These are phyloP conservation scores for Sabatieria punctata DNA, from an alignment of 2,888 invertebrate genomes.

Conservation along the genomic window DNA sequence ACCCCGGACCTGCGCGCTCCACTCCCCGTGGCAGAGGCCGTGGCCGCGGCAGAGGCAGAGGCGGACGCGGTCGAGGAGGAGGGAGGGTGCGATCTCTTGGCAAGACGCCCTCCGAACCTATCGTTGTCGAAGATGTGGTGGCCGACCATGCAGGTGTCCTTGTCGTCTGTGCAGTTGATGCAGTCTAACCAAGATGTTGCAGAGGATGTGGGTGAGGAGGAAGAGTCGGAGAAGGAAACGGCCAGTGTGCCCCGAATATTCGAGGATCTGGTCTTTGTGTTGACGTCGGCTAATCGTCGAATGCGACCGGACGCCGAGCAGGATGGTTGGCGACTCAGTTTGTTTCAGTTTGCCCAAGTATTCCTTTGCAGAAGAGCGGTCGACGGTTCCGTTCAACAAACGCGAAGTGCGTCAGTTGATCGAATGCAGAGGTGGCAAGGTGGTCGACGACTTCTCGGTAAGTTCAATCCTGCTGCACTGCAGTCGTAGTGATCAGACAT, in stretches of 20 bases:
- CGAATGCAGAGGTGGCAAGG: conserved; percentile 17
- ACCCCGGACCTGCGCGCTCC: neutral
- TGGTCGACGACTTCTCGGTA: conserved; percentile 21
- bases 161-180: too few species aligned
- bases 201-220: neutral
- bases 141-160: too few species aligned
- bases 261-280: conserved; percentile 18
- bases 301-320: neutral
- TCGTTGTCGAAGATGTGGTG: too few species aligned
- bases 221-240: neutral
- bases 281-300: conserved; percentile 24
- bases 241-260: conserved; percentile 12
- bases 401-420: conserved; percentile 20
- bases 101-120: too few species aligned
- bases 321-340: neutral
- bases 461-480: too few species aligned
- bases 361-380: neutral
- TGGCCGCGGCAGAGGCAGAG: conserved; percentile 2
- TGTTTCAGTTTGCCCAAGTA: neutral
- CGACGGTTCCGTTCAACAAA: conserved; percentile 17
- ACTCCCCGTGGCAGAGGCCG: neutral
- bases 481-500: too few species aligned
- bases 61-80: too few species aligned
- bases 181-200: too few species aligned
- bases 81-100: too few species aligned